Evolutionary conservation across 2,113 vertebrate species (phyloP).

Genomic region (Spea multiplicata): DNA sequence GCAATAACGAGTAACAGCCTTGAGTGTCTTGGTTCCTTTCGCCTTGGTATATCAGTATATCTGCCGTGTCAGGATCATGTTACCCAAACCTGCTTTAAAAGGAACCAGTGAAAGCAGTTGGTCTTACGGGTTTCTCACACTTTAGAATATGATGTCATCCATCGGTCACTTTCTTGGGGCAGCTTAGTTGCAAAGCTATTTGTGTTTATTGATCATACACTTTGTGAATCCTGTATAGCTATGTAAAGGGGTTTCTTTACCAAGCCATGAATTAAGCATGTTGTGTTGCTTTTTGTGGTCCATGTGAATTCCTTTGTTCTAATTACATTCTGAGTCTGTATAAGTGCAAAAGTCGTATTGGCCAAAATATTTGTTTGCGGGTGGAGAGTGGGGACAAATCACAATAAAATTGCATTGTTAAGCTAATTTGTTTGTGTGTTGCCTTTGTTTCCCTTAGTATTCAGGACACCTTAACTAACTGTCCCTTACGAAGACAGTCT

Average conservation of each 20-base stretch:
- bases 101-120: no score
- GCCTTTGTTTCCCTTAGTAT: neutral
- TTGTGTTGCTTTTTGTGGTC: slow-evolving; percentile 65
- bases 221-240: slow-evolving; percentile 50
- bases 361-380: slow-evolving; percentile 51
- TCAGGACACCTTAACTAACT: no score
- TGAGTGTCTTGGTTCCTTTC: no score
- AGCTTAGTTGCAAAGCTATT: neutral
- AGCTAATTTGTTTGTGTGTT: neutral
- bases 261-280: slow-evolving; percentile 58
- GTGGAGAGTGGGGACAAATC: slow-evolving; percentile 53
- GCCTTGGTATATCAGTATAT: no score
- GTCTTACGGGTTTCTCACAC: no score
- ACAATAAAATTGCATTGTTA: slow-evolving; percentile 64
- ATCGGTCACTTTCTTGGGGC: neutral
- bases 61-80: no score
- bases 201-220: neutral
- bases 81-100: no score
- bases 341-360: slow-evolving; percentile 57
- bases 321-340: slow-evolving; percentile 65
- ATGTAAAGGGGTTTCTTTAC: slow-evolving; percentile 53
- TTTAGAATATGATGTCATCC: neutral
- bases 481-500: no score
- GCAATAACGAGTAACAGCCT: no score
- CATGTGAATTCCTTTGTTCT: slow-evolving; percentile 68